A percentile compares a stretch with the other conserved stretches of the same genome.
phyloP scores from a whole-genome alignment of 2,797 vertebrate genomes.

The Gobio occitaniae region DNA sequence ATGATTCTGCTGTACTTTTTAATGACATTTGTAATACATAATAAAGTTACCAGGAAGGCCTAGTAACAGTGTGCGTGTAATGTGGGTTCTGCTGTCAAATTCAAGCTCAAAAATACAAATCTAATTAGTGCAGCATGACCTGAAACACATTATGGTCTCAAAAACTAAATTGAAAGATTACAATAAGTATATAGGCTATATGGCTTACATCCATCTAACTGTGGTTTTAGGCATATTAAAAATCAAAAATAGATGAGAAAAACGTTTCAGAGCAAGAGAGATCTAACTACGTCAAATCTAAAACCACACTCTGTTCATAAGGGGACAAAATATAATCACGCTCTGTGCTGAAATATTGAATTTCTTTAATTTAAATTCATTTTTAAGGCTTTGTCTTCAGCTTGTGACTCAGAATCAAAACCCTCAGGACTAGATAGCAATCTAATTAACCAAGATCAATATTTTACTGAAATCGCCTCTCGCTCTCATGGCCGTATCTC shows the following conservation, averaged over 20 bases:
- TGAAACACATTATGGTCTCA: slow-evolving; percentile 21
- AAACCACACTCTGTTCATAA: slow-evolving; percentile 51
- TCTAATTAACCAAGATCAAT: slow-evolving; percentile 83
- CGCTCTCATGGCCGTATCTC: slow-evolving; percentile 44
- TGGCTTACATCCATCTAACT: slow-evolving; percentile 8
- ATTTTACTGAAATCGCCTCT: slow-evolving; percentile 64
- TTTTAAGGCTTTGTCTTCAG: slow-evolving; percentile 56
- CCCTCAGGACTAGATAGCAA: slow-evolving; percentile 73
- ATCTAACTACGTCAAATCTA: slow-evolving; percentile 35
- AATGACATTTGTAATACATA: slow-evolving; percentile 19
- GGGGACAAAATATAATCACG: slow-evolving; percentile 51
- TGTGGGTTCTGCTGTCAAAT: slow-evolving; percentile 24
- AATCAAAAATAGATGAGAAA: slow-evolving; percentile 45
- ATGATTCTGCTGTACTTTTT: slow-evolving; percentile 24
- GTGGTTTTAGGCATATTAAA: slow-evolving; percentile 45
- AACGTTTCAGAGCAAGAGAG: slow-evolving; percentile 31
- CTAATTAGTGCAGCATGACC: slow-evolving; percentile 33
- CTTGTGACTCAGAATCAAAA: slow-evolving; percentile 55
- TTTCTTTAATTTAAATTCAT: slow-evolving; percentile 57
- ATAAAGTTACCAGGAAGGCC: background rate
- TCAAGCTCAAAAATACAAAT: slow-evolving; percentile 40
- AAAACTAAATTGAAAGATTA: slow-evolving; percentile 38
- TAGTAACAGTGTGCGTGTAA: background rate
- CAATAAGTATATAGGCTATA: background rate
- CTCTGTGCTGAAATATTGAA: slow-evolving; percentile 52